Evolutionary conservation across 2,113 vertebrate genomes (phyloP), one percentile per base, ranked within the genome.

Genomic region (Heterotis niloticus): DNA sequence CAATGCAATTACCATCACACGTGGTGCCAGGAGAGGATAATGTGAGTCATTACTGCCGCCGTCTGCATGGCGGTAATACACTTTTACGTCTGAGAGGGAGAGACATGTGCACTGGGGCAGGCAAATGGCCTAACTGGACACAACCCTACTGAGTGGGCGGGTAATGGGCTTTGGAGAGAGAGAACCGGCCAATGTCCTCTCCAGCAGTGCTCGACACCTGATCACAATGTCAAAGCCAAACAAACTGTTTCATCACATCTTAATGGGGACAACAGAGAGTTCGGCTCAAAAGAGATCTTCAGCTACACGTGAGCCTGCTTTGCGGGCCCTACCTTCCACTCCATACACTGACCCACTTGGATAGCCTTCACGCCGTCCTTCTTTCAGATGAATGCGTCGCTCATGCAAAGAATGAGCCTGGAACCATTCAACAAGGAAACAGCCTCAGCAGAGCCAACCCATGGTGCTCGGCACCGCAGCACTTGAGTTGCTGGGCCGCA

Each of bases 101-200:
- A 80, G 81, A 86, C 79, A 86, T 81, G 80, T 79, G 83, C 77
- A 88, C 87, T 90, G 87, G 87, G 82, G 87, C 34, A 90, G 88
- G 88, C 90, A 90, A 91, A 87, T 85, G 54, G 87, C 88, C 88
- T 89, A 89, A 86, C 59, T 59, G 66, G 73, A 85, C 83, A 87
- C 82, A 86, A 81, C 85, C 84, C 83, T 81, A 86, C 85, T 84
- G 81, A 84, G 83, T 83, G 80, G 81, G 78, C 67, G 82, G 86
- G 84, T 86, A 88, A 90, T 91, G 88, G 88, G 77, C 80, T 87
- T 80, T 59, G 67, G 84, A 59, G 76, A 76, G 67, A 81, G 80
- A 77, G 81, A 79, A 7, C 34, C 34, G 7, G 56, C 24, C 23
- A 44, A 23, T 73, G 24, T 12, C 1, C n/a, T 23, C 34, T n/a